These are phyloP conservation scores for Odontothrips loti DNA, from an alignment of 2,888 invertebrate species.

Conservation along the genomic window DNA sequence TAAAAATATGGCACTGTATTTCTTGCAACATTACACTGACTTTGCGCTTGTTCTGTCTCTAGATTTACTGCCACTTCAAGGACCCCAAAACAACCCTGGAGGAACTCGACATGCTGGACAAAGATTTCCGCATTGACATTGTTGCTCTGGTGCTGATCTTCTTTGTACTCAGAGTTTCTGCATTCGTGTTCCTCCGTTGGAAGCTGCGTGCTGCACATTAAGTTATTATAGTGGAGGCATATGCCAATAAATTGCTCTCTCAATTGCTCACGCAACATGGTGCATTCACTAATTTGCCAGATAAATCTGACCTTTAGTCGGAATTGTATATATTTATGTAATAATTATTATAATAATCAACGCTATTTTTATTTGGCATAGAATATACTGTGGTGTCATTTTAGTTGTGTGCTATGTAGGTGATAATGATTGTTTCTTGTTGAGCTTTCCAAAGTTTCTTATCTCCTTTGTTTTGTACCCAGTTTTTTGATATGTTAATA, in stretches of 20 bases:
- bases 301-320: background rate
- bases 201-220: constrained; percentile 77
- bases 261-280: background rate
- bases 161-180: constrained; percentile 71
- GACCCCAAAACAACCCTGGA: constrained; percentile 75
- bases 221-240: constrained; percentile 36
- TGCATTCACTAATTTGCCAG: background rate
- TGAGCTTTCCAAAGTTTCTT: background rate
- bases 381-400: background rate
- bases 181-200: constrained; percentile 82
- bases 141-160: constrained; percentile 75
- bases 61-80: constrained; percentile 84
- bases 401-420: background rate
- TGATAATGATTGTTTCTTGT: background rate
- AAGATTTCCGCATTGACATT: constrained; percentile 73
- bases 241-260: constrained; percentile 4
- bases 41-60: constrained; percentile 39
- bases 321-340: constrained; percentile 17
- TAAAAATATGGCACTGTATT: background rate
- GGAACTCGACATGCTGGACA: constrained; percentile 79
- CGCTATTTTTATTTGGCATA: background rate
- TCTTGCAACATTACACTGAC: background rate
- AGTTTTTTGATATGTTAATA: constrained; percentile 25
- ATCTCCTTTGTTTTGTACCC: background rate
- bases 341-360: background rate